A percentile compares a stretch with the other conserved stretches of the same genome.
Conservation (phyloP, 2,888 invertebrate genomes). For the Buathra laborator region DNA sequence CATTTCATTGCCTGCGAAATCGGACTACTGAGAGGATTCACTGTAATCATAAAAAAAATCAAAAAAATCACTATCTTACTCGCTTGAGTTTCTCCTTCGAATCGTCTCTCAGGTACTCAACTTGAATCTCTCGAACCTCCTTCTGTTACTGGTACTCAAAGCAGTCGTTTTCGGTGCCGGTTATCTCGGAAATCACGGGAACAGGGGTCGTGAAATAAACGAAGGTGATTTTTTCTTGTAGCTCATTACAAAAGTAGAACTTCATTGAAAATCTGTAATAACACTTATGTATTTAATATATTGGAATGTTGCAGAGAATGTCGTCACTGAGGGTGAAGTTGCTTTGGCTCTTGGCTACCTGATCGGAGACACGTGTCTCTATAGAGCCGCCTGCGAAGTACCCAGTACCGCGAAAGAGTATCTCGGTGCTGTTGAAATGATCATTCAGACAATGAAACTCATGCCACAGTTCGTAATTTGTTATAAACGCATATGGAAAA, state of each 20-base stretch:
- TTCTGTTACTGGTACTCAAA: slow-evolving; percentile 92
- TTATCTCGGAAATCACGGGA: slow-evolving; percentile 86
- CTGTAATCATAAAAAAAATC: not conserved
- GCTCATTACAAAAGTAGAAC: slow-evolving; percentile 10
- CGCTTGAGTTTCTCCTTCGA: slow-evolving; percentile 2
- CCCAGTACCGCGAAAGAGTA: slow-evolving; percentile 91
- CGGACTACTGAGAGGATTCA: not conserved
- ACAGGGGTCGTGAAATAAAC: slow-evolving; percentile 87
- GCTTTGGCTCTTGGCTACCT: slow-evolving; percentile 90
- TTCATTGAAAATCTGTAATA: not conserved
- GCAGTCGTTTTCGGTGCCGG: slow-evolving; percentile 94
- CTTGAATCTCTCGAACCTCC: slow-evolving; percentile 92
- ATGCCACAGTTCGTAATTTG: slow-evolving; percentile 87
- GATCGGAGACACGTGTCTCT: slow-evolving; percentile 90
- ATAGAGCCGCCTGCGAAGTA: slow-evolving; percentile 91
- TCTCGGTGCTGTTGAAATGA: slow-evolving; percentile 91
- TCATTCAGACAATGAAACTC: slow-evolving; percentile 90
- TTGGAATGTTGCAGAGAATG: slow-evolving; percentile 75
- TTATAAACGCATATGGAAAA: not conserved
- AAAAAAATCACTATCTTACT: not conserved
- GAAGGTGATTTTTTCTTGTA: slow-evolving; percentile 85
- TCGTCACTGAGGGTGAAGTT: slow-evolving; percentile 89
- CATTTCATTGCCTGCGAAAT: not conserved
- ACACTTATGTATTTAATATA: slow-evolving; percentile 55
- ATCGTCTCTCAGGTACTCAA: slow-evolving; percentile 89